These are phyloP conservation scores for Pachyramphus minor DNA, from an alignment of 2,113 vertebrate species.

Conservation along the genomic window DNA sequence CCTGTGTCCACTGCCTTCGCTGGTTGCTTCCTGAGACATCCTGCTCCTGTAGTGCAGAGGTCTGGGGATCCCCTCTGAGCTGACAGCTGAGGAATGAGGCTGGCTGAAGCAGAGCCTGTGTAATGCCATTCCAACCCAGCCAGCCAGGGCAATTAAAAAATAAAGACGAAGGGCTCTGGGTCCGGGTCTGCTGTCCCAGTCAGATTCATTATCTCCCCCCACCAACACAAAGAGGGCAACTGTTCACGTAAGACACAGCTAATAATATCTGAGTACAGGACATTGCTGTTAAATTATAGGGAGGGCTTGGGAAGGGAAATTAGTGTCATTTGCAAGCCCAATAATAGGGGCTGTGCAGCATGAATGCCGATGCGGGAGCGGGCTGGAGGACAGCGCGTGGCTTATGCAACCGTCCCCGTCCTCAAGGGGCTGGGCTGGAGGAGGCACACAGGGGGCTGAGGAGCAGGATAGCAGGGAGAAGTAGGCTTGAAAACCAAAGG, in stretches of 20 bases:
- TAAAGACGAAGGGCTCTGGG: neutral
- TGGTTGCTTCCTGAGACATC: neutral
- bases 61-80: conserved; percentile 32
- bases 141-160: conserved; percentile 47
- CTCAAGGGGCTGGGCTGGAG: neutral
- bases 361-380: conserved; percentile 22
- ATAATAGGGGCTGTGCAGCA: conserved; percentile 46
- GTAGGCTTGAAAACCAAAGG: neutral
- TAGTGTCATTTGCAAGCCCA: conserved; percentile 62
- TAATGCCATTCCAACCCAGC: neutral
- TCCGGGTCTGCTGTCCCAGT: neutral
- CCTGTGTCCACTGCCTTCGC: neutral
- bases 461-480: neutral
- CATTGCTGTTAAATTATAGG: conserved; percentile 66
- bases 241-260: conserved; percentile 39
- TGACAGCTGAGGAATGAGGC: neutral
- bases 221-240: conserved; percentile 34
- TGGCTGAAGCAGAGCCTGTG: neutral
- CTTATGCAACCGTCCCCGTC: conserved; percentile 39
- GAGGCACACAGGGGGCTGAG: neutral
- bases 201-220: conserved; percentile 11
- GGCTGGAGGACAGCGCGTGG: neutral
- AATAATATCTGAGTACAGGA: conserved; percentile 67
- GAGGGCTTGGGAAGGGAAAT: conserved; percentile 62
- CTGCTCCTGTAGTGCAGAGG: neutral